Conservation (phyloP, 53 echinoderm and acorn worm genomes). For the Paracentrotus lividus region DNA sequence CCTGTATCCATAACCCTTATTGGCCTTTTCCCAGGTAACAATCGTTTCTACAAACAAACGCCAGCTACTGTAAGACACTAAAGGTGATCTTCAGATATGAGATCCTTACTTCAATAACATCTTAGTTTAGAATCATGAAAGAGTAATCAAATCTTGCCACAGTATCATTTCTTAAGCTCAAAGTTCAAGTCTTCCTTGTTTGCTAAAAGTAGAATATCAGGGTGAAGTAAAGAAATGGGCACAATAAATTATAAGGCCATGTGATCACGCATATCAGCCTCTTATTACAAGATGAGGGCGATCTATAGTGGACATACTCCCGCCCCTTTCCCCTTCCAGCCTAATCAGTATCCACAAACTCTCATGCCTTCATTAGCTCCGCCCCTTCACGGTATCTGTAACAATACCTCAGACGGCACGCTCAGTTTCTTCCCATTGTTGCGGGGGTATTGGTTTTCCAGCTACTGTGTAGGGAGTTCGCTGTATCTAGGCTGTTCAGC, state of each 20-base stretch:
- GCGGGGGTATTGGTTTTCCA: constrained; percentile 60
- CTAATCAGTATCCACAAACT: constrained; percentile 5
- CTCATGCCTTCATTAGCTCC: constrained; percentile 31
- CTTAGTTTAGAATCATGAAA: constrained; percentile 28
- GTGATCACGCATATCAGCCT: constrained; percentile 39
- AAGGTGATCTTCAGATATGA: constrained; percentile 38
- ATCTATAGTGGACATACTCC: constrained; percentile 47
- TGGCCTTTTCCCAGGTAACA: constrained; percentile 19
- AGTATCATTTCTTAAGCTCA: constrained; percentile 75
- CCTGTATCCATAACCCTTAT: neutral
- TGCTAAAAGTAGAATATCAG: constrained; percentile 11
- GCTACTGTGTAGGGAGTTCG: constrained; percentile 23
- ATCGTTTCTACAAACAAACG: constrained; percentile 48
- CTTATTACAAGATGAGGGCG: constrained; percentile 16
- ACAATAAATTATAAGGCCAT: constrained; percentile 55
- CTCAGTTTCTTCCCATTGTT: constrained; percentile 60
- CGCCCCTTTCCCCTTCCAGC: constrained; percentile 57
- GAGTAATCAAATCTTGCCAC: neutral
- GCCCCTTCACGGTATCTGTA: constrained; percentile 63
- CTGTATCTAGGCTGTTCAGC: neutral
- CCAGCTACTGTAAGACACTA: constrained; percentile 33
- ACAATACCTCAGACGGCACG: constrained; percentile 60
- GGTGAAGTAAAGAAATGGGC: constrained; percentile 12
- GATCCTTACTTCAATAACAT: neutral
- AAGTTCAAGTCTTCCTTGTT: constrained; percentile 90